Evolutionary conservation across 2,888 invertebrate species (phyloP), one percentile per base, ranked within the genome.

Genomic region (Zaprionus obscuricornis): DNA sequence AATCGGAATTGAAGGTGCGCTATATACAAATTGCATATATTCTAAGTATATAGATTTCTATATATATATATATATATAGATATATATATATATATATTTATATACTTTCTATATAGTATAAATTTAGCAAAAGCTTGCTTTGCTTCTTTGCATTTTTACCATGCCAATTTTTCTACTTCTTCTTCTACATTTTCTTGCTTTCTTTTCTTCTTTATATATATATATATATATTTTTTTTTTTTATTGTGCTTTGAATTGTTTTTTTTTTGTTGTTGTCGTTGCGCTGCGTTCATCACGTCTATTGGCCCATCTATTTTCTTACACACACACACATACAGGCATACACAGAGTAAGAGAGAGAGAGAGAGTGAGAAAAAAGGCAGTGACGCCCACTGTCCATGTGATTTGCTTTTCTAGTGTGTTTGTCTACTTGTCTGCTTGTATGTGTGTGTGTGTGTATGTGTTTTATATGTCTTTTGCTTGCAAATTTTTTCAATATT

Each of bases 221-320:
- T 8, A 7, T 2, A 7, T 16, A 29, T 27, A 45, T 55, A n/a
- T 40, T 33, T 18, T 13, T 50, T 52, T 39, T 56, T 31, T 57
- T 56, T 56, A 24, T 54, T 63, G 54, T n/a, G n/a, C n/a, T n/a
- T n/a, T n/a, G n/a, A n/a, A n/a, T n/a, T n/a, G n/a, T n/a, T n/a
- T n/a, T 42, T 43, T 49, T 51, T 27, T 47, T 45, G 18, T 43
- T 47, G 45, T 50, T 58, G 43, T 57, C 50, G 27, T 37, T 65
- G 20, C 33, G 47, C 58, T 67, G 60, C 73, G 66, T 84, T 81
- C 82, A 78, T 81, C 79, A 81, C 79, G 85, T 81, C 69, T 66
- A 85, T 81, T 84, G 77, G 77, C 62, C 64, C 81, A 66, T 75
- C 66, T 58, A 66, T 68, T 71, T 50, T 52, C 49, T 66, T 42